These are phyloP conservation scores for Characodon lateralis DNA, from an alignment of 2,797 vertebrate species.

Conservation along the genomic window DNA sequence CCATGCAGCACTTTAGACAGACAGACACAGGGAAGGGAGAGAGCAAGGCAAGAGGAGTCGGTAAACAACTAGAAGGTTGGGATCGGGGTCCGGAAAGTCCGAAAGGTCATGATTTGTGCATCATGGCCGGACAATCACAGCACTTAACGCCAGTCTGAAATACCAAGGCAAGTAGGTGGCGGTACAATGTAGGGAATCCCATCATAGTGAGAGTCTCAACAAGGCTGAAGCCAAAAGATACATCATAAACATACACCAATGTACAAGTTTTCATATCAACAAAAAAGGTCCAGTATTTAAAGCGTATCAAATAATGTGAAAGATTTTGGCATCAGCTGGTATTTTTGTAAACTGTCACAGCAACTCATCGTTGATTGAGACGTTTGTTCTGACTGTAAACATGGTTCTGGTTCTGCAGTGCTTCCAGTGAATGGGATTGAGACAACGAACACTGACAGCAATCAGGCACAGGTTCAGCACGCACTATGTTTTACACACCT, in stretches of 20 bases:
- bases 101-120: conserved; percentile 60
- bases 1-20: conserved; percentile 75
- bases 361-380: conserved; percentile 45
- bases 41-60: conserved; percentile 53
- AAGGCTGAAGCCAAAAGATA: conserved; percentile 62
- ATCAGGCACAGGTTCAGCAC: conserved; percentile 80
- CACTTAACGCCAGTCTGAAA: conserved; percentile 65
- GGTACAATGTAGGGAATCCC: conserved; percentile 59
- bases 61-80: conserved; percentile 43
- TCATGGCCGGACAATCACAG: conserved; percentile 64
- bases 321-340: conserved; percentile 81
- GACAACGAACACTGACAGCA: conserved; percentile 67
- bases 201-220: conserved; percentile 42
- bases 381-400: conserved; percentile 75
- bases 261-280: conserved; percentile 42
- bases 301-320: conserved; percentile 69
- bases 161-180: conserved; percentile 76
- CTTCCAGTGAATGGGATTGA: conserved; percentile 65
- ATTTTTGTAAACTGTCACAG: conserved; percentile 76
- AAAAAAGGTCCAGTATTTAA: conserved; percentile 52
- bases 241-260: conserved; percentile 42
- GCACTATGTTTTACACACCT: conserved; percentile 71
- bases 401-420: conserved; percentile 64
- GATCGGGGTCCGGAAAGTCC: conserved; percentile 23
- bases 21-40: conserved; percentile 41